Percentiles rank a stretch among this genome's conserved stretches.
Evolutionary conservation across 2,113 vertebrate genomes (phyloP).

Genomic region (Physeter macrocephalus): DNA sequence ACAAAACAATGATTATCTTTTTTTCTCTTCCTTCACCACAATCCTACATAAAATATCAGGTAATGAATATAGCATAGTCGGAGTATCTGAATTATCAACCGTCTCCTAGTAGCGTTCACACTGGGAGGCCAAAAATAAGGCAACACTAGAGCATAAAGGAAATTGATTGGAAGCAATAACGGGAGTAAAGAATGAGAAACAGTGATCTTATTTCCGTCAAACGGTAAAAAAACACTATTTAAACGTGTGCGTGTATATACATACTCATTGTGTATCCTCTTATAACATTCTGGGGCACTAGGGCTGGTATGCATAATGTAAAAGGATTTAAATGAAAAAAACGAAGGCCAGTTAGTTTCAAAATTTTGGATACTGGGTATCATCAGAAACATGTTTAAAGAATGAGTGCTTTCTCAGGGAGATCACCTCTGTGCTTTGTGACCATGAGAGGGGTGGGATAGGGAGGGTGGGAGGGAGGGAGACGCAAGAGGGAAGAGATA

Average conservation of each 20-base stretch:
- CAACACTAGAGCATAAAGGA: background rate
- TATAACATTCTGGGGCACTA: too few relatives aligned
- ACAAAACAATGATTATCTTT: background rate
- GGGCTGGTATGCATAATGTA: background rate
- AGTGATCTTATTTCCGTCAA: background rate
- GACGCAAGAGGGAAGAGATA: too few relatives aligned
- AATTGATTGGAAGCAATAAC: background rate
- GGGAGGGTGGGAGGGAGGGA: too few relatives aligned
- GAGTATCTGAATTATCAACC: background rate
- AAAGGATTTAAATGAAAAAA: background rate
- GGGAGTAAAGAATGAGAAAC: background rate
- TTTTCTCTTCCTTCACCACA: too few relatives aligned
- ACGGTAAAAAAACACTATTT: background rate
- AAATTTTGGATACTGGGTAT: background rate
- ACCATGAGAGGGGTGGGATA: too few relatives aligned
- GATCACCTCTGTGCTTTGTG: too few relatives aligned
- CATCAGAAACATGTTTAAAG: background rate
- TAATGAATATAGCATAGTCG: background rate
- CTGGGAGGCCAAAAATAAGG: background rate
- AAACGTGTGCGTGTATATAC: background rate
- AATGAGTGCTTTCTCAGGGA: background rate
- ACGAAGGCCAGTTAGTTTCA: background rate
- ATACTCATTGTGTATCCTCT: background rate
- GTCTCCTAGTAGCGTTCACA: background rate
- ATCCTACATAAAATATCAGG: background rate